Percentiles rank a stretch among this genome's conserved stretches.
Evolutionary conservation across 2,888 invertebrate species (phyloP).

Genomic region (Eupithecia insigniata): DNA sequence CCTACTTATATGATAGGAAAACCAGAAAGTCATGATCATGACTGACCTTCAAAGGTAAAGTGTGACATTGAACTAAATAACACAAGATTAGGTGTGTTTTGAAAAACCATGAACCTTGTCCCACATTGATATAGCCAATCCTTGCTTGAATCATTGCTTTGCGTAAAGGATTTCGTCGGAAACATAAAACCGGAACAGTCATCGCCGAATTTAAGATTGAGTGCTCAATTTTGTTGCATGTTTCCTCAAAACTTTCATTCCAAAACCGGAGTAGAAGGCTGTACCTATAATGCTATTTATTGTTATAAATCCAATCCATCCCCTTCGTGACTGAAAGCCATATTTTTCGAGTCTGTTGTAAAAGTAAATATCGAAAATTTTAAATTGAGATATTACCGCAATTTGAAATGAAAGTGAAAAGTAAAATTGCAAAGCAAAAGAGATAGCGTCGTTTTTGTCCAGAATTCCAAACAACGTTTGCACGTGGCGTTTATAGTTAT

Average conservation of each 20-base stretch:
- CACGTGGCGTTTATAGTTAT: slow-evolving; percentile 44
- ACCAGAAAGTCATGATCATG: neutral
- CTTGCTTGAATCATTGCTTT: slow-evolving; percentile 31
- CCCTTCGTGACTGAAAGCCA: neutral
- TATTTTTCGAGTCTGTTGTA: neutral
- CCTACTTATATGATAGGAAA: neutral
- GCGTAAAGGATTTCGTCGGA: slow-evolving; percentile 21
- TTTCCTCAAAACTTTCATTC: slow-evolving; percentile 42
- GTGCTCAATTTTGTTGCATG: slow-evolving; percentile 17
- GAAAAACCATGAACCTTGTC: slow-evolving; percentile 24
- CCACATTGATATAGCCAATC: slow-evolving; percentile 37
- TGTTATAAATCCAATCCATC: neutral
- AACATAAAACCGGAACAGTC: slow-evolving; percentile 27
- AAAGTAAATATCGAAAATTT: slow-evolving; percentile 3
- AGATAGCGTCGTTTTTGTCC: slow-evolving; percentile 34
- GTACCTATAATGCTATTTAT: neutral
- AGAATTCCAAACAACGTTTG: slow-evolving; percentile 18
- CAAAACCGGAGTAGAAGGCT: slow-evolving; percentile 25
- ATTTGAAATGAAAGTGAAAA: slow-evolving; percentile 43
- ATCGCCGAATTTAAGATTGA: slow-evolving; percentile 23
- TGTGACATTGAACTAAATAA: slow-evolving; percentile 20
- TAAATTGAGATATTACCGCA: slow-evolving; percentile 19
- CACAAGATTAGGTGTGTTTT: slow-evolving; percentile 9
- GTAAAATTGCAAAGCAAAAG: slow-evolving; percentile 41
- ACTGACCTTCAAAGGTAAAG: neutral